Conservation (phyloP, 1,140 invertebrate genomes). For the Leptestheria dahalacensis region DNA sequence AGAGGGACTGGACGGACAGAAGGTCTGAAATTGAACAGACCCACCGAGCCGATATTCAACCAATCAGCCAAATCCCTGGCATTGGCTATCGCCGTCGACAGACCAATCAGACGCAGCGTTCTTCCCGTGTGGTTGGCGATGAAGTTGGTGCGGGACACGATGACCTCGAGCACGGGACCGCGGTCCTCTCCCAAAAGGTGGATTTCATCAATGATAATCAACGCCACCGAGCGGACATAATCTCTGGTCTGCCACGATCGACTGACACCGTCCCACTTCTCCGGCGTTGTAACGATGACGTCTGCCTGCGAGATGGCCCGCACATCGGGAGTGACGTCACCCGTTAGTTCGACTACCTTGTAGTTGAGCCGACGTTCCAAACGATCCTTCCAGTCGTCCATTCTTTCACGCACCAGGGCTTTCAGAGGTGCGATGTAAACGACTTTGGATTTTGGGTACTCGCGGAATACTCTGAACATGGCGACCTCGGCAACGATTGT, state of each 20-base stretch:
- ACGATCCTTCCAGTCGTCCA: conserved; percentile 89
- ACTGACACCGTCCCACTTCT: conserved; percentile 99
- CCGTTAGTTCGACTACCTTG: conserved; percentile 90
- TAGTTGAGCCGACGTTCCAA: conserved; percentile 61
- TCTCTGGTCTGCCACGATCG: conserved; percentile 90
- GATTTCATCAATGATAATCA: conserved; percentile 97
- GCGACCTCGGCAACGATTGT: conserved; percentile 96
- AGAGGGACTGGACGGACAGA: conserved; percentile 93
- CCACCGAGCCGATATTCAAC: conserved; percentile 73
- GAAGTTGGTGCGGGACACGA: conserved; percentile 67
- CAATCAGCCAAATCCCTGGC: conserved; percentile 92
- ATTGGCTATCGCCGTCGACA: conserved; percentile 96
- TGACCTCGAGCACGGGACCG: conserved; percentile 65
- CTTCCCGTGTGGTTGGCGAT: conserved; percentile 70
- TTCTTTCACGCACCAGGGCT: conserved; percentile 88
- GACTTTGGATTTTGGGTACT: conserved; percentile 70
- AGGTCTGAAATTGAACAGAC: conserved; percentile 94
- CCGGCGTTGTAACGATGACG: conserved; percentile 95
- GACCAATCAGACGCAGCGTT: conserved; percentile 71
- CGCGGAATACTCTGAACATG: conserved; percentile 82
- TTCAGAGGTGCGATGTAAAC: conserved; percentile 98
- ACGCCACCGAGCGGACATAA: conserved; percentile 80
- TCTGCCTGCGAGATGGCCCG: conserved; percentile 64
- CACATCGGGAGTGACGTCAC: conserved; percentile 86
- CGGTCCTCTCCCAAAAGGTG: conserved; percentile 85